Base-by-base conservation (phyloP, 2,113 vertebrate genomes). In the Oncorhynchus nerka region DNA sequence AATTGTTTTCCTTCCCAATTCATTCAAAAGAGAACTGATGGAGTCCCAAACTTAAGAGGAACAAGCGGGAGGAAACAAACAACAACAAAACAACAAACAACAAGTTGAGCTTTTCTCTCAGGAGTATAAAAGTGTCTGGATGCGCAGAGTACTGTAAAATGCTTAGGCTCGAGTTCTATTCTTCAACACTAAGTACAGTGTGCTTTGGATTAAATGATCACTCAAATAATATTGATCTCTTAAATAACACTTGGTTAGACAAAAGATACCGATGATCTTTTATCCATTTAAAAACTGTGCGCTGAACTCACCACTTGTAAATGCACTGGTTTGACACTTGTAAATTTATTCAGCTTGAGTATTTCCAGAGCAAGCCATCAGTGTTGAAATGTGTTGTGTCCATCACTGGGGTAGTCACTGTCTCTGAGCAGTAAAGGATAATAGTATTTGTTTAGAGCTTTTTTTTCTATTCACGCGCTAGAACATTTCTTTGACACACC, bases 291-390 rank as follows among this genome's bases (percentile, higher is more conserved):
- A 78, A 91, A 94, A 94, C 93, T 92, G 94, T 89, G 91, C 92
- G 81, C 81, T 83, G 82, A 84, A 86, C 84, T 89, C 78, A 75
- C 78, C 5, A 74, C 77, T 92, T 93, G 91, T 92, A 91, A 94
- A 93, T 92, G 93, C 95, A 96, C 95, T 97, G 97, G 94, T 94
- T 85, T 84, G 94, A 93, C 89, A 80, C 95, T 89, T 91, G 94
- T 92, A 88, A 91, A 94, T 93, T 93, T 91, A 93, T 93, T 89
- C 86, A 91, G 93, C 91, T 94, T 91, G 84, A 87, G 77, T 91
- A 94, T 92, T 93, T 94, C 93, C 92, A 90, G 88, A 92, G 93
- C 92, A 80, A 93, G 92, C 85, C 6, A 76, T 82, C 82, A 91
- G 28, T 88, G 75, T 76, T 82, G 70, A 5, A 65, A 85, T 85